phyloP scores from a whole-genome alignment of 2,888 invertebrate genomes.

The Oligia latruncula region DNA sequence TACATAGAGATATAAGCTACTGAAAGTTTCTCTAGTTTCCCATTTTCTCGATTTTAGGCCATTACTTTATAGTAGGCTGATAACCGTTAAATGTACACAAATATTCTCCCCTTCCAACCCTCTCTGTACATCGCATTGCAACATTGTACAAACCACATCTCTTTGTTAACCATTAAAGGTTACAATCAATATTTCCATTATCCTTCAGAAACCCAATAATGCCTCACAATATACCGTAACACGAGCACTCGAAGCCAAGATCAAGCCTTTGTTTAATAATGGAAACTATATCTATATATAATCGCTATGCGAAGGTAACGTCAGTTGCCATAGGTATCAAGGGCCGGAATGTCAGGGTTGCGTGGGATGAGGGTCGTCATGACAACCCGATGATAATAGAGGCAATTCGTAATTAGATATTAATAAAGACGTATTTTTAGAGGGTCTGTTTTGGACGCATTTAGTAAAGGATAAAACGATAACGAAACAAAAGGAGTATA shows the following conservation, averaged over 20 bases:
- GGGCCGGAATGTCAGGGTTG: conserved; percentile 43
- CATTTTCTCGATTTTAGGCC: background rate
- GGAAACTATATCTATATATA: conserved; percentile 37
- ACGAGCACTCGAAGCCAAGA: conserved; percentile 38
- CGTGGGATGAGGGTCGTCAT: conserved; percentile 53
- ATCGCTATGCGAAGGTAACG: background rate
- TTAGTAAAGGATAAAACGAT: background rate
- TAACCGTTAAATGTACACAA: background rate
- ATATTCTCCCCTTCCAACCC: background rate
- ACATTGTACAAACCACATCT: background rate
- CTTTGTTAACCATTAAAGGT: conserved; percentile 26
- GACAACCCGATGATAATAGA: conserved; percentile 45
- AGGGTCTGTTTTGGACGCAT: background rate
- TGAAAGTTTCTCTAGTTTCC: background rate
- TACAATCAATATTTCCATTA: conserved; percentile 49
- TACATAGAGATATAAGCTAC: background rate
- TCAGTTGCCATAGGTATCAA: conserved; percentile 53
- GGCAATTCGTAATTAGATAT: conserved; percentile 18
- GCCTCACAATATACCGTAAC: conserved; percentile 44
- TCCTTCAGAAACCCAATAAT: conserved; percentile 51
- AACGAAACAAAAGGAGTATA: background rate
- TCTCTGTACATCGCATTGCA: conserved; percentile 1
- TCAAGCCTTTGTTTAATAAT: conserved; percentile 57
- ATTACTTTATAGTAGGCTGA: background rate
- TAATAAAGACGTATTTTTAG: conserved; percentile 15